Evolutionary conservation across 1,140 invertebrate genomes (phyloP).

Genomic region (Ladona fulva): DNA sequence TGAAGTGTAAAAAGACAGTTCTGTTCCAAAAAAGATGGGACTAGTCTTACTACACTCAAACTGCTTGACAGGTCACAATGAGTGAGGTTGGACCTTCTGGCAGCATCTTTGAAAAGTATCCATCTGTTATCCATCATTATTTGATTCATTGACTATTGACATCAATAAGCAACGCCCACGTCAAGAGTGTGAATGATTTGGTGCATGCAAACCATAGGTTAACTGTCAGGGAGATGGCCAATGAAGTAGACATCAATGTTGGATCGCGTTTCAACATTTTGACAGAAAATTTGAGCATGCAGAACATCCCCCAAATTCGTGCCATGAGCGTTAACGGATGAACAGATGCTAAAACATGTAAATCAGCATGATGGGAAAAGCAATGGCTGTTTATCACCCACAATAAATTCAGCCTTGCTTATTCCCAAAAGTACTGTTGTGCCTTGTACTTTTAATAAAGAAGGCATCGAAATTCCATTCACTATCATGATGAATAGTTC

Average conservation of each 20-base stretch:
- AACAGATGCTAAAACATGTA: too few relatives aligned
- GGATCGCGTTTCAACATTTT: conserved; percentile 21
- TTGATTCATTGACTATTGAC: background rate
- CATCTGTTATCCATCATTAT: background rate
- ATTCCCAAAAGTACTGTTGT: too few relatives aligned
- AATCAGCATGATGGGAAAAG: too few relatives aligned
- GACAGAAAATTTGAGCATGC: background rate
- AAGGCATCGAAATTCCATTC: too few relatives aligned
- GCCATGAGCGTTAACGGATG: too few relatives aligned
- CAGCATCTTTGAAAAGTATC: background rate
- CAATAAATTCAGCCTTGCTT: too few relatives aligned
- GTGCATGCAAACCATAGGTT: background rate
- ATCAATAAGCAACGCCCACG: background rate
- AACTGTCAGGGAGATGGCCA: background rate
- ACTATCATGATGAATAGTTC: too few relatives aligned
- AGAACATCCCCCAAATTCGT: too few relatives aligned
- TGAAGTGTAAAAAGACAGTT: conserved; percentile 14
- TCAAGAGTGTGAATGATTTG: background rate
- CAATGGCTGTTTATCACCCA: too few relatives aligned
- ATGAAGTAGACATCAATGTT: background rate
- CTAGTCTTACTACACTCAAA: background rate
- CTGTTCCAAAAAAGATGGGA: background rate
- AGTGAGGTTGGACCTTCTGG: background rate
- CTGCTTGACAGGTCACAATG: background rate
- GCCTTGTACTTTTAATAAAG: too few relatives aligned